Percentiles rank a stretch among this genome's conserved stretches.
Evolutionary conservation across 2,888 invertebrate genomes (phyloP).

Genomic region (Tinea pellionella): DNA sequence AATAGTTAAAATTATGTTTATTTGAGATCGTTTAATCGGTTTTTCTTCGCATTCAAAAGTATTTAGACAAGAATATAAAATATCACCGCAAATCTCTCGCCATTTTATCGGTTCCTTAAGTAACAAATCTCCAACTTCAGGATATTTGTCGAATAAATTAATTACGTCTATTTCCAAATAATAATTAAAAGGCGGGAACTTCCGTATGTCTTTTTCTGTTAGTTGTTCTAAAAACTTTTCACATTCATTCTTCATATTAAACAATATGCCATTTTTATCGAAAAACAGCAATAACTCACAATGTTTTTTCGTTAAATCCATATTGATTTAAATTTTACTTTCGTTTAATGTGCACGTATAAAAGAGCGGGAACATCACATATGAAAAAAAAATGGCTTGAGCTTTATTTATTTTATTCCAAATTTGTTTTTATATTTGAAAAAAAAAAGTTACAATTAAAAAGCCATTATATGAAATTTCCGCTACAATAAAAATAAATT

Average conservation of each 20-base stretch:
- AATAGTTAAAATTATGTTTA: constrained; percentile 36
- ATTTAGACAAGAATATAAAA: constrained; percentile 43
- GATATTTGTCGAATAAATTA: constrained; percentile 37
- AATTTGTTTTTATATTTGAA: too few species aligned
- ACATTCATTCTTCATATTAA: constrained; percentile 36
- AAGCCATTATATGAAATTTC: not conserved
- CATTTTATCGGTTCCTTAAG: constrained; percentile 44
- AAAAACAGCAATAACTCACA: constrained; percentile 47
- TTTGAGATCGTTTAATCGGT: constrained; percentile 33
- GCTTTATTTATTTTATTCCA: constrained; percentile 19
- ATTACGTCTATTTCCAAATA: constrained; percentile 45
- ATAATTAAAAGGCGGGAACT: constrained; percentile 47
- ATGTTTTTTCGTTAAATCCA: constrained; percentile 30
- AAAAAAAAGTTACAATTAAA: not conserved
- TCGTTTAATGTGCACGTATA: not conserved
- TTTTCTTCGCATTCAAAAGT: constrained; percentile 24
- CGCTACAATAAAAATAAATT: not conserved
- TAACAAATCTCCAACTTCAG: constrained; percentile 35
- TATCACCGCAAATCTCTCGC: constrained; percentile 36
- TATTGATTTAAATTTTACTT: not conserved
- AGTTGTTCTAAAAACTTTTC: constrained; percentile 32
- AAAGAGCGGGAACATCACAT: constrained; percentile 2
- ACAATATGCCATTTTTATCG: constrained; percentile 37
- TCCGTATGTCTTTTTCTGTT: constrained; percentile 30
- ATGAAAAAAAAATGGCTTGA: constrained; percentile 5